Base-by-base conservation (phyloP, 2,113 vertebrate species). In the Proteles cristata region DNA sequence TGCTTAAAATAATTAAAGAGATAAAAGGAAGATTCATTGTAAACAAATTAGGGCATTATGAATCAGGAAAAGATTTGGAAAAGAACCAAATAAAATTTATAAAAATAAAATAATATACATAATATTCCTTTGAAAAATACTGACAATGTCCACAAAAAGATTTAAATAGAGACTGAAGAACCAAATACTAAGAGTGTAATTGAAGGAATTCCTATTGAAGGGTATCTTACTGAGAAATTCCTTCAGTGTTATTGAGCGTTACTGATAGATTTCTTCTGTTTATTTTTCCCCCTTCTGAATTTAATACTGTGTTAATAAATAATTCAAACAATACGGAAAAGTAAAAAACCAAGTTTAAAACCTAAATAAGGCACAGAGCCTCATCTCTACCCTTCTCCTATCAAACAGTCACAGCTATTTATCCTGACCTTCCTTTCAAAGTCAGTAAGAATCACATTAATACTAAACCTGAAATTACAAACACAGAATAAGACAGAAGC, bases 1-100 rank as follows among this genome's bases (percentile, higher is more conserved):
- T 95, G 53, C 31, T 90, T 85, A 88, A 94, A 88, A 94, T 66
- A 21, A 87, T 83, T 76, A 92, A 65, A 50, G 45, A 74, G 6
- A 82, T 76, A 92, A 87, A 93, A 97, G 26, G 15, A 76, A 97
- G 15, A 92, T n/a, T 61, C 8, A 77, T 35, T 76, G 83, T 33
- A 33, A 66, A 92, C 26, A 86, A 82, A 92, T 92, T 23, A 93
- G 33, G 53, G 66, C 2, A 87, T 61, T 80, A 79, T 65, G 33
- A 90, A 55, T 79, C 95, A 94, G 69, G 39, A 77, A 86, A 2
- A 93, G 31, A 92, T 86, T 39, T 83, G 73, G 55, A 88, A 96
- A 94, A 94, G 26, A 95, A 71, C 4, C 11, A 86, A 53, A 79
- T 23, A 74, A 16, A 84, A 79, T 25, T 76, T n/a, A 83, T 0